Percentiles rank a stretch among this genome's conserved stretches.
Conservation (phyloP, 2,797 vertebrate genomes). For the Tragelaphus oryx region DNA sequence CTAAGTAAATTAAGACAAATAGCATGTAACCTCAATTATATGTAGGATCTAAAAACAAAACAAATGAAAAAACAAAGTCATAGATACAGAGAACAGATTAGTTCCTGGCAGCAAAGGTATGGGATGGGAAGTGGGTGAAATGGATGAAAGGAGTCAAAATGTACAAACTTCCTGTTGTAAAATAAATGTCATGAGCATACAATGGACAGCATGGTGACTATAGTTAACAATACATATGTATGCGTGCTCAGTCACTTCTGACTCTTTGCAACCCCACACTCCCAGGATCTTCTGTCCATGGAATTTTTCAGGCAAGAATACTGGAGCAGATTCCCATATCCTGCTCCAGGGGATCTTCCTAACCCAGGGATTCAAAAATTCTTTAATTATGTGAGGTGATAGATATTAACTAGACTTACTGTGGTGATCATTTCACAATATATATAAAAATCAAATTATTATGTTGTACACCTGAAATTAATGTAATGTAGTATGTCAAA, state of each 20-base stretch:
- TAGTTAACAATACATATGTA: background rate
- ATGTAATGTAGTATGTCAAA: background rate
- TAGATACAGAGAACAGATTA: background rate
- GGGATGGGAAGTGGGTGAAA: background rate
- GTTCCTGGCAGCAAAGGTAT: background rate
- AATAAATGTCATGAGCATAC: background rate
- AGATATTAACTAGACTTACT: background rate
- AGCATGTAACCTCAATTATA: background rate
- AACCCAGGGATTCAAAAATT: background rate
- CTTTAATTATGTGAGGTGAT: background rate
- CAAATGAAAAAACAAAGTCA: background rate
- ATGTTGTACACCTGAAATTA: background rate
- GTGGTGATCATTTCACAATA: background rate
- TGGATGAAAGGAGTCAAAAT: background rate
- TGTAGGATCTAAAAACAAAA: background rate
- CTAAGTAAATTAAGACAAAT: background rate
- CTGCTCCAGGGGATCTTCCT: background rate
- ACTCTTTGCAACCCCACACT: background rate
- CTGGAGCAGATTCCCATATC: background rate
- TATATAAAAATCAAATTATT: background rate
- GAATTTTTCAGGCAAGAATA: background rate
- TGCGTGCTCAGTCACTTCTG: background rate
- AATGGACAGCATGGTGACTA: background rate
- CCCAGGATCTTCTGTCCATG: background rate
- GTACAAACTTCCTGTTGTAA: background rate